Evolutionary conservation across 2,113 vertebrate species (phyloP).

Genomic region (Lontra canadensis): DNA sequence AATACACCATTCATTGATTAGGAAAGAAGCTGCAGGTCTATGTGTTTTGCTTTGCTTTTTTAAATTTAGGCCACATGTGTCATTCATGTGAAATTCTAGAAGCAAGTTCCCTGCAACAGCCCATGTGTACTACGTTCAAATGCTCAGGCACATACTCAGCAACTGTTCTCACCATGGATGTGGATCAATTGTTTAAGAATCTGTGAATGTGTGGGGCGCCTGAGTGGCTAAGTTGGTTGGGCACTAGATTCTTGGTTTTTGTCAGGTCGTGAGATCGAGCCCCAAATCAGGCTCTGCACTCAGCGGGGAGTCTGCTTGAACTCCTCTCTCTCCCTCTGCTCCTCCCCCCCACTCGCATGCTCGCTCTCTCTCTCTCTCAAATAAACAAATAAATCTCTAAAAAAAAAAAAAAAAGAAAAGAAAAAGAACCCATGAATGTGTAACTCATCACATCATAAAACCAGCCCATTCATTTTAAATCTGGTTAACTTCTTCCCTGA

Average conservation of each 20-base stretch:
- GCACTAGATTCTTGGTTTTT: not conserved
- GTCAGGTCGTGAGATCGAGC: not conserved
- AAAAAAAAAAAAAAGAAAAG: not conserved
- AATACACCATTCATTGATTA: slow-evolving; percentile 10
- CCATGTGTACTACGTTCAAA: not conserved
- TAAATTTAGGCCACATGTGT: slow-evolving; percentile 16
- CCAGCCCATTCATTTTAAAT: not conserved
- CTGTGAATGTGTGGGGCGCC: not conserved
- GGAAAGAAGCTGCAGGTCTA: not conserved
- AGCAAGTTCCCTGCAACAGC: not conserved
- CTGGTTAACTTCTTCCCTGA: not conserved
- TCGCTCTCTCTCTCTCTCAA: not conserved
- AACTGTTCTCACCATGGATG: not conserved
- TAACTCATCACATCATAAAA: not conserved
- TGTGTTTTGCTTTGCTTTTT: not conserved
- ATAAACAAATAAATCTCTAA: not conserved
- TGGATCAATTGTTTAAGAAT: not conserved
- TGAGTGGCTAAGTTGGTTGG: not conserved
- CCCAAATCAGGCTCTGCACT: not conserved
- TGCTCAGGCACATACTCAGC: not conserved
- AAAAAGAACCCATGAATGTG: not conserved
- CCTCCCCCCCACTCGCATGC: not conserved
- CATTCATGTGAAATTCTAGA: slow-evolving; percentile 37
- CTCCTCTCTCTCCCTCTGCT: not conserved
- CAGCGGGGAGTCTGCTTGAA: not conserved